These are phyloP conservation scores for Drosophila helvetica DNA, from an alignment of 2,888 invertebrate genomes.

Conservation along the genomic window DNA sequence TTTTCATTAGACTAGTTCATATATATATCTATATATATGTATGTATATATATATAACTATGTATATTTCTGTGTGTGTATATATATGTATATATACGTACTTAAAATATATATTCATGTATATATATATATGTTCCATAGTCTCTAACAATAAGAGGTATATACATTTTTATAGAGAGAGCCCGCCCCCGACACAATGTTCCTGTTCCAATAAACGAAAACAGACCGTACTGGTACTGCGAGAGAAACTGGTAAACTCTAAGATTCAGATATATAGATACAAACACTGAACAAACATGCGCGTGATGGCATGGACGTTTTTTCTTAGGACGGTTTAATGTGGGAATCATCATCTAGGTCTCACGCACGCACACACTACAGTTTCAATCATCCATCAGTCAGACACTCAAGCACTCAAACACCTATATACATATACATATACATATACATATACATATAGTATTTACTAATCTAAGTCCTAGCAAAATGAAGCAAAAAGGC, in stretches of 20 bases:
- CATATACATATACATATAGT: conserved; percentile 14
- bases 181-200: conserved; percentile 21
- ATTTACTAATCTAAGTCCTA: conserved; percentile 7
- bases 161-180: conserved; percentile 67
- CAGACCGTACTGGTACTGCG: not conserved
- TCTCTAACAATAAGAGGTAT: conserved; percentile 78
- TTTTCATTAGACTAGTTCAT: conserved; percentile 82
- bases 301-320: conserved; percentile 34
- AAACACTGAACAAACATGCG: conserved; percentile 24
- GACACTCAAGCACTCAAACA: conserved; percentile 6
- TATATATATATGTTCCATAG: conserved; percentile 54
- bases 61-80: conserved; percentile 34
- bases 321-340: conserved; percentile 44
- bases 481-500: not conserved
- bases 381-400: not conserved
- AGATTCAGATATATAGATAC: not conserved
- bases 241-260: not conserved
- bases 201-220: not conserved
- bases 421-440: conserved; percentile 14
- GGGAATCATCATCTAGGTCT: conserved; percentile 17
- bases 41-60: conserved; percentile 38
- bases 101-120: conserved; percentile 48
- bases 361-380: not conserved
- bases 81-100: conserved; percentile 40
- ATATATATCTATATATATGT: conserved; percentile 53